Evolutionary conservation across 2,797 vertebrate species (phyloP), one percentile per base, ranked within the genome.

Genomic region (Clamator glandarius): DNA sequence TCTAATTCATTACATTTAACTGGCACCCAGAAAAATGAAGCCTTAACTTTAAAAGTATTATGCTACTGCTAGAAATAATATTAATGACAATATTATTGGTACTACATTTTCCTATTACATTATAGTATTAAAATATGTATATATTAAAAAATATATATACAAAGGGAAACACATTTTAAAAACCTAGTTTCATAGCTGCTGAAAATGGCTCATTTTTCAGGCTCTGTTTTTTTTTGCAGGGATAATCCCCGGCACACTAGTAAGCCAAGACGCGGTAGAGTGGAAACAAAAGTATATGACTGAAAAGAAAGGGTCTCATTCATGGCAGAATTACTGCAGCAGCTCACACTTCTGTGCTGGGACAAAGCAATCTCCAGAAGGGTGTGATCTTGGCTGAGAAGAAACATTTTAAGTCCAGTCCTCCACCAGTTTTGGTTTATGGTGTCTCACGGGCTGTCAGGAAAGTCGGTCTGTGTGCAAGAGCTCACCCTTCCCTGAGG

Each of bases 271-370:
- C 79, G 89, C 82, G 0, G 0, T 36, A 81, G 90, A 72, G 61
- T 93, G 93, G 95, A 96, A 95, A 96, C 93, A 95, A 96, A 96
- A 95, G 94, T 87, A 59, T 69, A 79, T 74, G 86, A 90, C 80
- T 96, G 91, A 89, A 92, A 95, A 96, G 88, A 96, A 96, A 95
- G 88, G 78, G 83, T 81, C 86, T 95, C 80, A 95, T 96, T 96
- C 94, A 96, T 74, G 59, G 95, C 61, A 77, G 86, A 94, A 74
- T 92, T 94, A 82, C 88, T 92, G 92, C 77, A 89, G 84, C 91
- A 86, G 70, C 95, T 94, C 90, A 92, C 92, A 93, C 94, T 94
- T 90, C 92, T 87, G 86, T 79, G 63, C 88, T 80, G 93, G 87
- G 77, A 95, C 78, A 93, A 91, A 94, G 80, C 72, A 90, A 84